Evolutionary conservation across 1,140 invertebrate genomes (phyloP), one percentile per base, ranked within the genome.

Genomic region (Belonocnema kinseyi): DNA sequence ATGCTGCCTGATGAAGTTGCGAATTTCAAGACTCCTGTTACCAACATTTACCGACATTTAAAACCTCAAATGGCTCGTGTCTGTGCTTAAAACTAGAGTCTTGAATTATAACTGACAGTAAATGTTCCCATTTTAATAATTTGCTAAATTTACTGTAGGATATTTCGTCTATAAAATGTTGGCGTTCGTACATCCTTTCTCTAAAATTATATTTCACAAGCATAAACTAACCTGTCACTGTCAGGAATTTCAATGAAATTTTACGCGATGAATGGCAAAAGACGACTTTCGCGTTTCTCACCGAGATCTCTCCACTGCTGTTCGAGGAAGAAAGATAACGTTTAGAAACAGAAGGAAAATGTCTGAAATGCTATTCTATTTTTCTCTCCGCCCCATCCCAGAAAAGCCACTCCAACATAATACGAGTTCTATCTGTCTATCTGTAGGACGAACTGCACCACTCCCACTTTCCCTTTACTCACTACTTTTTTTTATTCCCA

Each of bases 221-320:
- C 14, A 66, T 40, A 66, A 66, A 66, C 61, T 40, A 66, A 66
- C 61, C 40, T 66, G 61, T 66, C 61, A 66, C 26, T 66, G 61
- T 66, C 61, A 40, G 61, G 14, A n/a, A 66, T 66, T 66, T 66
- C 61, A 66, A 40, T 66, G 33, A 66, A 66, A 66, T 66, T 66
- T 66, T 40, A 66, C 26, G 61, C 61, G 61, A 66, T 66, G 61
- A 66, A 66, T 66, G 61, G 61, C 61, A 66, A 66, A 66, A 66
- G 33, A 66, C 17, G 56, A 58, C 56, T 21, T 17, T 21, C 56
- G 19, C 19, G 56, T 58, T 58, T 58, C 19, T 58, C 56, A 58
- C 13, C 11, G 10, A 26, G 56, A 46, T 46, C 40, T 11, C 10
- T 8, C 40, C 40, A 11, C 40, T 46, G 40, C 19, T 11, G 19